Percentiles rank a stretch among this genome's conserved stretches.
phyloP scores from a whole-genome alignment of 1,140 invertebrate genomes.

The Brachystomella parvula region DNA sequence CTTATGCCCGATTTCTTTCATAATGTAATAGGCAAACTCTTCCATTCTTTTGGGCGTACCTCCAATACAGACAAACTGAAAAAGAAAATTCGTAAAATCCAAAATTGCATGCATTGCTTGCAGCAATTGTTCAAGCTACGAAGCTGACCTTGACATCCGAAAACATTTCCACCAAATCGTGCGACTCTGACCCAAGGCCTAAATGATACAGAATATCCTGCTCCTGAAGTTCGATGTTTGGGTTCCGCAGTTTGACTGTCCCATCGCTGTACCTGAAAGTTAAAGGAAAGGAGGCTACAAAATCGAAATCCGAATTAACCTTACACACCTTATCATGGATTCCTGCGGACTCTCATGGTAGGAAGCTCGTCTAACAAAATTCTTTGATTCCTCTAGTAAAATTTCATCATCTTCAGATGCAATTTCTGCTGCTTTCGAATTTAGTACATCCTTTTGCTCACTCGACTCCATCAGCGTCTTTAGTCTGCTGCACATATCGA shows the following conservation, averaged over 20 bases:
- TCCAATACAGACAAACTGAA: conserved; percentile 94
- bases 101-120: not conserved
- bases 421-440: no score
- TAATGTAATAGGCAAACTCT: conserved; percentile 82
- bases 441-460: no score
- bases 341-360: not conserved
- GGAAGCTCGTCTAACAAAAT: no score
- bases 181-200: conserved; percentile 77
- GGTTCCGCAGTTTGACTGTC: conserved; percentile 70
- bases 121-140: not conserved
- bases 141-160: conserved; percentile 80
- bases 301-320: conserved; percentile 1
- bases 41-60: conserved; percentile 92
- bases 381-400: not conserved
- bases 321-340: not conserved
- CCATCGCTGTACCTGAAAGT: conserved; percentile 64
- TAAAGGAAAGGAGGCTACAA: not conserved
- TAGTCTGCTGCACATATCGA: no score
- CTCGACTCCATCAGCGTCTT: no score
- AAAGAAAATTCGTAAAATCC: conserved; percentile 36
- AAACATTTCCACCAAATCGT: conserved; percentile 92
- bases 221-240: conserved; percentile 78
- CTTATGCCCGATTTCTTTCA: conserved; percentile 82
- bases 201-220: conserved; percentile 92
- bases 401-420: not conserved